Evolutionary conservation across 2,113 vertebrate species (phyloP).

Genomic region (Spermophilus dauricus): DNA sequence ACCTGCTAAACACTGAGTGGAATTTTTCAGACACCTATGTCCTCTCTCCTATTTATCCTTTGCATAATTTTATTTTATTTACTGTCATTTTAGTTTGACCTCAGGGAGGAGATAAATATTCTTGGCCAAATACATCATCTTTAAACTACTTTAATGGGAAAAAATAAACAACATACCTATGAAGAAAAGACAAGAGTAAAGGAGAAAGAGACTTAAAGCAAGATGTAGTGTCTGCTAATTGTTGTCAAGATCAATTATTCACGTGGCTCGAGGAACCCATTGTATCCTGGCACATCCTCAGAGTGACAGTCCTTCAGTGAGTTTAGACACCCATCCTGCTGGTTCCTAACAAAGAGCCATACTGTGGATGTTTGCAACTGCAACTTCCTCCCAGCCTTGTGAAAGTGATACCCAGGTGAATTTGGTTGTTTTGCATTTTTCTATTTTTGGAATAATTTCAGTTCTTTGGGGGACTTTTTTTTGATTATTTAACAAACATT

Average conservation of each 20-base stretch:
- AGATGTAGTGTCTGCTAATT: neutral
- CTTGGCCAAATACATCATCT: neutral
- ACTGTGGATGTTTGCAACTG: neutral
- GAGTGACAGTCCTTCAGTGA: neutral
- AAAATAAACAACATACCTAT: neutral
- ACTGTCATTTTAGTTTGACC: neutral
- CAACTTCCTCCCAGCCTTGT: neutral
- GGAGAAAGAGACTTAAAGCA: neutral
- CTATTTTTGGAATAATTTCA: constrained; percentile 34
- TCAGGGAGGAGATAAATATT: neutral
- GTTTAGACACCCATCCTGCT: neutral
- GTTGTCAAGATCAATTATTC: neutral
- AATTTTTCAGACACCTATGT: neutral
- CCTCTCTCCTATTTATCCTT: neutral
- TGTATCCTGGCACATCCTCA: neutral
- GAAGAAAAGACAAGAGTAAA: neutral
- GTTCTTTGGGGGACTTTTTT: neutral
- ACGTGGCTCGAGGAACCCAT: neutral
- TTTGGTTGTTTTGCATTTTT: neutral
- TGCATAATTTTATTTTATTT: neutral
- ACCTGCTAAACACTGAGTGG: neutral
- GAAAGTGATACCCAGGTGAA: neutral
- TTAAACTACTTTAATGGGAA: neutral
- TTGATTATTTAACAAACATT: constrained; percentile 29
- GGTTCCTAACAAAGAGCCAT: neutral